Evolutionary conservation across 2,888 invertebrate species (phyloP), one percentile per base, ranked within the genome.

Genomic region (Amblyjoppa proteus): DNA sequence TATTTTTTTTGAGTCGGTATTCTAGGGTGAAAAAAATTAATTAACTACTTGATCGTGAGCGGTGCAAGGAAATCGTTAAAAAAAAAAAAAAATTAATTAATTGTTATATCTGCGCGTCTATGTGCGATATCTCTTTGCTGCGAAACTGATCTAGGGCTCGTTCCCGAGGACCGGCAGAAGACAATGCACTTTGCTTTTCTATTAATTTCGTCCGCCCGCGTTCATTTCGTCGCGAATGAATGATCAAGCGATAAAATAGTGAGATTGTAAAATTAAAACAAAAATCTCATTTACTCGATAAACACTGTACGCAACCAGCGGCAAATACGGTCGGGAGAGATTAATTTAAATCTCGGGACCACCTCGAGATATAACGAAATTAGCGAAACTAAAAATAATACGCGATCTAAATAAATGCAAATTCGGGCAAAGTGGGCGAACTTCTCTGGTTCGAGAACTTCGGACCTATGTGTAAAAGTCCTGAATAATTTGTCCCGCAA

Each of bases 401-500:
- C 28, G 45, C 58, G 25, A 61, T 28, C n/a, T 45, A 45, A 61
- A 74, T 61, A 61, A 58, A 64, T 64, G 61, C 34, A 64, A 64
- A 64, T 34, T 64, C 61, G 61, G 16, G 34, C 6, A 31, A 31
- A 64, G 61, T 64, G 13, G 4, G 3, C 25, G 34, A 64, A 64
- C 61, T 34, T 64, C 2, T 11, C 41, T 41, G 41, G 41, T 16
- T 34, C 25, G 25, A 28, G 58, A 28, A 31, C 31, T 64, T 31
- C 61, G n/a, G 16, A 64, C 28, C 31, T 28, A 16, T 64, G 6
- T 34, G 6, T 16, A 64, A 31, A 34, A 31, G 28, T 64, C 61
- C 61, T 6, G 61, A 16, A 31, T 64, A 64, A 64, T 64, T 34
- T 13, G 61, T 31, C 16, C 31, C 5, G 61, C 61, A 31, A 64